Evolutionary conservation across 1,140 invertebrate genomes (phyloP), one percentile per base, ranked within the genome.

Genomic region (Zaprionus africanus): DNA sequence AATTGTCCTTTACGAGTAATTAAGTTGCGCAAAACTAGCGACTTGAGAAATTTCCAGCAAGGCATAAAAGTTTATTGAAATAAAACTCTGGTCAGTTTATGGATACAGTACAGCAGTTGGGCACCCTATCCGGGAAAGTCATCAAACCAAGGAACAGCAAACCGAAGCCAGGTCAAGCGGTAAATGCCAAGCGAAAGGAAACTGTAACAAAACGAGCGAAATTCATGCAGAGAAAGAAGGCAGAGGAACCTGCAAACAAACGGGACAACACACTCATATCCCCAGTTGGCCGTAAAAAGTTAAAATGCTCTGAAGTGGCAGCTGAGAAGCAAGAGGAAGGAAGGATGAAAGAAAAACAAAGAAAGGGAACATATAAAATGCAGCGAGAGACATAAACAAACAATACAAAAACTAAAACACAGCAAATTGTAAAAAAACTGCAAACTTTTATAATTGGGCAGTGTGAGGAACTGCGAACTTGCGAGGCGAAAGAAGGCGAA

Each of bases 371-470:
- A 58, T 61, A 26, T 70, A 56, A 76, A 76, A 61, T 79, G 56
- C 65, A 75, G 57, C 46, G 73, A 61, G 57, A 51, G 51, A 24
- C 71, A 68, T 73, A 76, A 70, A 73, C 64, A 81, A 82, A 78
- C 65, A 79, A 81, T 69, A 56, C 67, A 69, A 58, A 68, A 79
- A 79, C 49, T 62, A 62, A 43, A 82, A 34, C 67, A 76, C 51
- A 63, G 62, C 41, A 65, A 78, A 68, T 66, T 64, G 56, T 54
- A 46, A 76, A 76, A 71, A 76, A 28, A 28, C 19, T 22, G 36
- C 60, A 65, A 82, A 83, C 63, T 83, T 83, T 83, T 79, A 56
- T 76, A 76, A 83, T 82, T 83, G 81, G 71, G 61, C 24, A 60
- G 70, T 28, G 28, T 12, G 22, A 68, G 57, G 36, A 69, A 69